A percentile compares a stretch with the other conserved stretches of the same genome.
phyloP scores from a whole-genome alignment of 2,888 invertebrate species.

The Erebia ligea region DNA sequence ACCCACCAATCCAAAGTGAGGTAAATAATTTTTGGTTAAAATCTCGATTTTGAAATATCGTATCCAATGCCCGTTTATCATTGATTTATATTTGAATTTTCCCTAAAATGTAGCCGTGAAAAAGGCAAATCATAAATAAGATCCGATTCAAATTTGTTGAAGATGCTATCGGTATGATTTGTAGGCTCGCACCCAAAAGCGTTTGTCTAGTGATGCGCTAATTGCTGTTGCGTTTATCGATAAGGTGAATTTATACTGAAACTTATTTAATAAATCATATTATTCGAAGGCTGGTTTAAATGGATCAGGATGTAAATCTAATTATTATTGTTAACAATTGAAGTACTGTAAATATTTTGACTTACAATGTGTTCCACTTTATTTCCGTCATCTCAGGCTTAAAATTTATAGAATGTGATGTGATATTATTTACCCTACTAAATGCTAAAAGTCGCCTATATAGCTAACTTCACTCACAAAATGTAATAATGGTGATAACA shows the following conservation, averaged over 20 bases:
- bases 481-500: no score
- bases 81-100: conserved; percentile 79
- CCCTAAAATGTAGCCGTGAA: conserved; percentile 81
- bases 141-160: conserved; percentile 84
- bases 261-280: conserved; percentile 38
- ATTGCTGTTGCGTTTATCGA: conserved; percentile 66
- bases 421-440: no score
- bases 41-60: conserved; percentile 66
- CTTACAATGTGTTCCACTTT: no score
- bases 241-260: conserved; percentile 39
- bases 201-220: conserved; percentile 80
- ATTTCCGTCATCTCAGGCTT: no score
- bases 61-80: conserved; percentile 76
- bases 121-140: conserved; percentile 84
- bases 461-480: no score
- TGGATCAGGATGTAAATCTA: conserved; percentile 16
- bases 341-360: not conserved
- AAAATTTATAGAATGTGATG: no score
- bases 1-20: not conserved
- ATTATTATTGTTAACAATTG: conserved; percentile 21
- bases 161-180: conserved; percentile 83
- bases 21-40: conserved; percentile 38
- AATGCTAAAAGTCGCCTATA: no score
- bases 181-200: conserved; percentile 80
- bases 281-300: conserved; percentile 24